These are phyloP conservation scores for Aurelia sp. DNA, from an alignment of 30 jellyfish, hydroid and myxozoan genomes.

Conservation along the genomic window DNA sequence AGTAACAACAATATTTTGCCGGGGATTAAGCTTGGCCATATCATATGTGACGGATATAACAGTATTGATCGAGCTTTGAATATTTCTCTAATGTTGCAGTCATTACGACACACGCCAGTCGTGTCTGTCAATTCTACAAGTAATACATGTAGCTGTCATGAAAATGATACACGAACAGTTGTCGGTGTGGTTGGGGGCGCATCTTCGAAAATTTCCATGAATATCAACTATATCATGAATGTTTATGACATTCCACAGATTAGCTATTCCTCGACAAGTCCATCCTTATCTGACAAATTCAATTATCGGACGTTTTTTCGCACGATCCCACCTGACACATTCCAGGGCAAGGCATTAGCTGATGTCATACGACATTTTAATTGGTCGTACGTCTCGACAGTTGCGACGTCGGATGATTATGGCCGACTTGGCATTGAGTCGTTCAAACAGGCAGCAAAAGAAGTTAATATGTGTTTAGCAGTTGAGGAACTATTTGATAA, in stretches of 20 bases:
- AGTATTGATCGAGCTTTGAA: conserved; percentile 51
- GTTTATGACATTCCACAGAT: conserved; percentile 78
- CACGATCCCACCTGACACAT: conserved; percentile 89
- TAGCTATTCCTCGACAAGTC: conserved; percentile 90
- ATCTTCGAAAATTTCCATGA: conserved; percentile 68
- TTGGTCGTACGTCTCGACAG: conserved; percentile 89
- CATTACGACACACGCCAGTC: conserved; percentile 34
- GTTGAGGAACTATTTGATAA: conserved; percentile 57
- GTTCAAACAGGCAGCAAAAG: conserved; percentile 45
- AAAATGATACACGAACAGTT: conserved; percentile 45
- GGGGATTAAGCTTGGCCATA: conserved; percentile 65
- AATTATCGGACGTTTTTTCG: conserved; percentile 84
- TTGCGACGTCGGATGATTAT: conserved; percentile 85
- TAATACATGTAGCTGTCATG: conserved; percentile 48
- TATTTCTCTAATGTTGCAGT: conserved; percentile 38
- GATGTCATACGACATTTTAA: conserved; percentile 62
- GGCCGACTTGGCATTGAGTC: conserved; percentile 88
- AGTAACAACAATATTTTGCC: conserved; percentile 42
- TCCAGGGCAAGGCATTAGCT: conserved; percentile 81
- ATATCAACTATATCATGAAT: conserved; percentile 53
- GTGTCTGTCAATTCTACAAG: not conserved
- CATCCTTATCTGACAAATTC: conserved; percentile 65
- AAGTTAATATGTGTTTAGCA: conserved; percentile 52
- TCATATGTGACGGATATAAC: conserved; percentile 63
- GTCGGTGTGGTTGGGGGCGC: conserved; percentile 93